phyloP scores from a whole-genome alignment of 2,113 vertebrate genomes.

The Scalopus aquaticus region DNA sequence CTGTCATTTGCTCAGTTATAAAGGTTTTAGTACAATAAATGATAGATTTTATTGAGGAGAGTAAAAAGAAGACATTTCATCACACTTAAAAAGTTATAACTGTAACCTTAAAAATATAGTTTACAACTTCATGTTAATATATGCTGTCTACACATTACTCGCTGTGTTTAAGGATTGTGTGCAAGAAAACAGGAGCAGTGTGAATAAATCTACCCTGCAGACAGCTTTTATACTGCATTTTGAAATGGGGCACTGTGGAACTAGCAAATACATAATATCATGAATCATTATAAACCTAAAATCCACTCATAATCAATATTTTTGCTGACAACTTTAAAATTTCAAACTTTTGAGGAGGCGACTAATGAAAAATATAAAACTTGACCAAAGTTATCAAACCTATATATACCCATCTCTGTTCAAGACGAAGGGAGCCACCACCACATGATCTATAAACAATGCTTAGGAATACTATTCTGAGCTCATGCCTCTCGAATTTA shows the following conservation, averaged over 20 bases:
- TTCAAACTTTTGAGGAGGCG: conserved; percentile 66
- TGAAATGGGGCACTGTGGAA: conserved; percentile 50
- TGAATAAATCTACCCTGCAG: conserved; percentile 69
- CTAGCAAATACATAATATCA: conserved; percentile 65
- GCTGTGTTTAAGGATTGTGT: conserved; percentile 73
- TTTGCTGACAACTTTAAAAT: conserved; percentile 75
- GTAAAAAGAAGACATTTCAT: conserved; percentile 82
- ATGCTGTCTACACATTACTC: conserved; percentile 78
- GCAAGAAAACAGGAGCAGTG: conserved; percentile 57
- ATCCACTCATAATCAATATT: conserved; percentile 80
- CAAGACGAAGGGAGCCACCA: background rate
- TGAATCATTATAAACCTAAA: conserved; percentile 68
- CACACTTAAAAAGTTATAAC: conserved; percentile 82
- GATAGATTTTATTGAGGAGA: conserved; percentile 82
- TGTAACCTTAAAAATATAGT: conserved; percentile 80
- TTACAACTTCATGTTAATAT: conserved; percentile 83
- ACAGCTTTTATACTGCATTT: conserved; percentile 75
- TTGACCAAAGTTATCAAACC: conserved; percentile 57
- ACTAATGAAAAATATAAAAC: conserved; percentile 69
- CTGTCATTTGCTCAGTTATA: conserved; percentile 77
- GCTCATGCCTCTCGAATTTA: background rate
- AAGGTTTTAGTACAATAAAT: conserved; percentile 82
- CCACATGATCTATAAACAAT: background rate
- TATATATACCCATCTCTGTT: conserved; percentile 32
- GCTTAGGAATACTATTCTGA: background rate